Percentiles rank a stretch among this genome's conserved stretches.
These are phyloP conservation scores for Nannoperca obscura DNA, from an alignment of 2,797 vertebrate species.

Conservation along the genomic window DNA sequence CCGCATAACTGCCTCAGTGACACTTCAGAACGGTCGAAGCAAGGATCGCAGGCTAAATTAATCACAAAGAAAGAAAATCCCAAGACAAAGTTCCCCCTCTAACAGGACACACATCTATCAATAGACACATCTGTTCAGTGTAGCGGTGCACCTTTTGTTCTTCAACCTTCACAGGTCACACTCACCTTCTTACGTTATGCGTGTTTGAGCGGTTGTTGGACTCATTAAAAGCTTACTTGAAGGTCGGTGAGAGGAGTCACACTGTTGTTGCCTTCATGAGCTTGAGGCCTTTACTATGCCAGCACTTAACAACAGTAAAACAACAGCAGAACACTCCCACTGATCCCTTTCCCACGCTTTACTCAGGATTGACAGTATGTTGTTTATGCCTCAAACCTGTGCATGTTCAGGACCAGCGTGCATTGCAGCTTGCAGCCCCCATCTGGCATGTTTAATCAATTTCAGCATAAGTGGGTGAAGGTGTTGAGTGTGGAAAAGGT, in stretches of 20 bases:
- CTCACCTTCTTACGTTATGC: slow-evolving; percentile 11
- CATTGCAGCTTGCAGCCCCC: slow-evolving; percentile 6
- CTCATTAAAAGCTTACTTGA: slow-evolving; percentile 72
- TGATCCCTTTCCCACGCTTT: slow-evolving; percentile 33
- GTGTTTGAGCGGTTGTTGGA: slow-evolving; percentile 25
- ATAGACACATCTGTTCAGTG: not conserved
- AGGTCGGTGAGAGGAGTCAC: slow-evolving; percentile 59
- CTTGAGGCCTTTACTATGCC: slow-evolving; percentile 50
- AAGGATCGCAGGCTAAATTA: slow-evolving; percentile 8
- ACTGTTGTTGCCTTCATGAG: slow-evolving; percentile 36
- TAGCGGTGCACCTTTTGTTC: slow-evolving; percentile 4
- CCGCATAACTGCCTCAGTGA: not conserved
- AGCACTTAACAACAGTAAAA: slow-evolving; percentile 52
- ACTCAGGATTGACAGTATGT: slow-evolving; percentile 26
- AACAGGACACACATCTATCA: slow-evolving; percentile 9
- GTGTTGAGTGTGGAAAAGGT: slow-evolving; percentile 9
- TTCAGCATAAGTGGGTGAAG: not conserved
- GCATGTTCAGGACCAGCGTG: slow-evolving; percentile 31
- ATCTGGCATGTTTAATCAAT: slow-evolving; percentile 34
- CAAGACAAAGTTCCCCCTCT: slow-evolving; percentile 4
- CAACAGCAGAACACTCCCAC: slow-evolving; percentile 45
- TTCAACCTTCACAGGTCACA: slow-evolving; percentile 34
- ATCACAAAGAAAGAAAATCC: slow-evolving; percentile 25
- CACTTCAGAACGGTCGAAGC: not conserved
- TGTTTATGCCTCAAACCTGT: slow-evolving; percentile 46